These are phyloP conservation scores for Hetaerina titia DNA, from an alignment of 2,888 invertebrate genomes.

Conservation along the genomic window DNA sequence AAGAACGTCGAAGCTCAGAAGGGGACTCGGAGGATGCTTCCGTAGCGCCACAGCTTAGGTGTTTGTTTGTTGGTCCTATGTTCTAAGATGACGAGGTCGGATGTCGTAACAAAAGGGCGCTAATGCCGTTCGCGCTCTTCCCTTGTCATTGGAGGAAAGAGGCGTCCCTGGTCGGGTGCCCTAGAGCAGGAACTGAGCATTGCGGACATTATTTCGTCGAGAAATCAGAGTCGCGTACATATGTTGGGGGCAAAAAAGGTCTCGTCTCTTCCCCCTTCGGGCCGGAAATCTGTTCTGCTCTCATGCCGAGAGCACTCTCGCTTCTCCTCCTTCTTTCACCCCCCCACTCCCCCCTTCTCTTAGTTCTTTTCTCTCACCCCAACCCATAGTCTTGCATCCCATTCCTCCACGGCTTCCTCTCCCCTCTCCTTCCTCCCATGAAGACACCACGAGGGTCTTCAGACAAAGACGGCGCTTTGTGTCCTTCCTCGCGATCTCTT, in stretches of 20 bases:
- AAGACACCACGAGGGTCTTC: neutral
- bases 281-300: constrained; percentile 27
- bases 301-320: neutral
- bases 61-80: neutral
- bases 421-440: neutral
- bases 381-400: neutral
- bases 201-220: neutral
- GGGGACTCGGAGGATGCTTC: neutral
- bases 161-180: too few relatives aligned
- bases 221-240: constrained; percentile 15
- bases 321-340: neutral
- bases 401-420: neutral
- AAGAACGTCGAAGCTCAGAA: neutral
- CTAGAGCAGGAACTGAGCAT: neutral
- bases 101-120: neutral
- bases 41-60: neutral
- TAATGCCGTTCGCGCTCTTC: neutral
- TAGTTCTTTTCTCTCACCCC: neutral
- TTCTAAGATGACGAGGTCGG: neutral
- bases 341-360: neutral
- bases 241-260: neutral
- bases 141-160: neutral
- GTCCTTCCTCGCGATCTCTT: neutral
- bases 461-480: neutral
- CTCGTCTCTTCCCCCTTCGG: neutral